These are phyloP conservation scores for Frankliniella intonsa DNA, from an alignment of 2,888 invertebrate genomes.

Conservation along the genomic window DNA sequence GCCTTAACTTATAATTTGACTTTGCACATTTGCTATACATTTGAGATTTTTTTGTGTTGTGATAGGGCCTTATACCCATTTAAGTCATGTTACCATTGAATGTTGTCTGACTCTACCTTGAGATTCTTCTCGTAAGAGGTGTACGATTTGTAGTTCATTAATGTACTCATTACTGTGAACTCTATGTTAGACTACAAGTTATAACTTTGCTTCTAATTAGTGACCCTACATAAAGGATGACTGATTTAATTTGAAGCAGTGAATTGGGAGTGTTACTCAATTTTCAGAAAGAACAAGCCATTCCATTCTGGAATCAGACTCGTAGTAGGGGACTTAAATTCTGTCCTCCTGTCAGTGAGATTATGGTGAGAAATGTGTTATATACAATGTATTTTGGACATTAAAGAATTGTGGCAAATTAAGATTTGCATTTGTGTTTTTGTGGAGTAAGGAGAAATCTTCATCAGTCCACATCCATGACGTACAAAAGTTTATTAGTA, in stretches of 20 bases:
- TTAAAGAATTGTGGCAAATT: conserved; percentile 25
- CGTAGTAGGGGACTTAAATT: background rate
- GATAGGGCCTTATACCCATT: conserved; percentile 24
- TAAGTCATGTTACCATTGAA: conserved; percentile 25
- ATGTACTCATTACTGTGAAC: conserved; percentile 7
- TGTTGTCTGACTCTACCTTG: conserved; percentile 8
- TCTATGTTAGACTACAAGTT: conserved; percentile 13
- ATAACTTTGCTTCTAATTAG: conserved; percentile 2
- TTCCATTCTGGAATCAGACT: conserved; percentile 13
- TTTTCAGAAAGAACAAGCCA: conserved; percentile 16
- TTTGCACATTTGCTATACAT: conserved; percentile 3
- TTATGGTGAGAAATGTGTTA: conserved; percentile 21
- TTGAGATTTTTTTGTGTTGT: background rate
- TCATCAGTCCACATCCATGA: background rate
- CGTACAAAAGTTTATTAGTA: conserved; percentile 23
- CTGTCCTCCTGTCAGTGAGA: background rate
- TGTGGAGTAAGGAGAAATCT: background rate
- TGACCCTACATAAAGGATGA: conserved; percentile 8
- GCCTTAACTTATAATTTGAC: background rate
- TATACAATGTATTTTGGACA: conserved; percentile 23
- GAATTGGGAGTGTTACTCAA: background rate
- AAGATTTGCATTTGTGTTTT: background rate
- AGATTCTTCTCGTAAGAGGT: background rate
- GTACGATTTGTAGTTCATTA: background rate
- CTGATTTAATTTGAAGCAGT: conserved; percentile 9